These are phyloP conservation scores for Isaurus tuberculatus DNA, from an alignment of 92 coral and sea anemone species.

Conservation along the genomic window DNA sequence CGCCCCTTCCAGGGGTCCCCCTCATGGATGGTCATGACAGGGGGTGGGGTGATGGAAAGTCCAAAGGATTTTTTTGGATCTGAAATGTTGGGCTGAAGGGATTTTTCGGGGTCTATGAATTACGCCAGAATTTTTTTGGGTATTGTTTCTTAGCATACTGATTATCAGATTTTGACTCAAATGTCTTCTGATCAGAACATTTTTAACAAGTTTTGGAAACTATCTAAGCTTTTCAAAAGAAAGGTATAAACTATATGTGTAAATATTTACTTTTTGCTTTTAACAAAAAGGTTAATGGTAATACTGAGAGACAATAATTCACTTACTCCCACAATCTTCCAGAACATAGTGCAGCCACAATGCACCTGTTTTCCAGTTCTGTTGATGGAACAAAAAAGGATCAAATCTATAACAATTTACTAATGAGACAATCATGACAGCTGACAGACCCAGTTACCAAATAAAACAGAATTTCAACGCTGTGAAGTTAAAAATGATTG, in stretches of 20 bases:
- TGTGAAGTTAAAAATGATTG: background rate
- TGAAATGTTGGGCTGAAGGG: too few species aligned
- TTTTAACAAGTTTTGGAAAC: background rate
- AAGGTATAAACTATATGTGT: background rate
- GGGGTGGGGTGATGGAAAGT: background rate
- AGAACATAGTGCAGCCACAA: slow-evolving; percentile 3
- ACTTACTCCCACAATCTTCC: slow-evolving; percentile 5
- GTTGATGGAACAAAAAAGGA: background rate
- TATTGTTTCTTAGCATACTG: background rate
- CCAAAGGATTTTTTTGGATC: too few species aligned
- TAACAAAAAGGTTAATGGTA: background rate
- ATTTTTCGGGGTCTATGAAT: background rate
- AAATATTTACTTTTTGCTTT: background rate
- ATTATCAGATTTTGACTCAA: background rate
- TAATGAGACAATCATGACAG: background rate
- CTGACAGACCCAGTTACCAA: background rate
- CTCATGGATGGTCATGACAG: background rate
- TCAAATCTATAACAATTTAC: background rate
- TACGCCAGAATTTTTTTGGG: background rate
- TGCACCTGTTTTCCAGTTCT: slow-evolving; percentile 33
- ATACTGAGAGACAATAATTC: background rate
- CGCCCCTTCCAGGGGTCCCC: background rate
- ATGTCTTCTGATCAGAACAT: background rate
- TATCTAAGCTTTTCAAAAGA: background rate
- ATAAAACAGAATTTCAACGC: background rate